These are phyloP conservation scores for Elaphurus davidianus DNA, from an alignment of 2,113 vertebrate genomes.

Conservation along the genomic window DNA sequence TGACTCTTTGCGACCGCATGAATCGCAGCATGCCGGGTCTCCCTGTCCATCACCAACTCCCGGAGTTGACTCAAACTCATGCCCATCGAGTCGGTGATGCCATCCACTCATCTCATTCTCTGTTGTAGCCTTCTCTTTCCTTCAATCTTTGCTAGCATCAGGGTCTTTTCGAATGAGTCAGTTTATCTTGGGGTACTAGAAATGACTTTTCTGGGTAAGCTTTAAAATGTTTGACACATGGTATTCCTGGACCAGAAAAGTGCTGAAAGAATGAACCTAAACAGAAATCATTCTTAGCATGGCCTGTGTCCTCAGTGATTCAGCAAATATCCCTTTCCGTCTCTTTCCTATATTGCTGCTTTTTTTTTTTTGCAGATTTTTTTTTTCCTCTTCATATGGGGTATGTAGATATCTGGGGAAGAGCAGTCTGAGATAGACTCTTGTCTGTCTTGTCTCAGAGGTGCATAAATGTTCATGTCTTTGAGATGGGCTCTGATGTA, in stretches of 20 bases:
- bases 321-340: not conserved
- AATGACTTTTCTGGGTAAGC: constrained; percentile 17
- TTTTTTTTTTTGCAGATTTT: not conserved
- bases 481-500: not conserved
- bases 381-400: not conserved
- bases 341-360: not conserved
- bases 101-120: not conserved
- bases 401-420: not conserved
- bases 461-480: not conserved
- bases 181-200: not conserved
- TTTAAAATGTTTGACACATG: not conserved
- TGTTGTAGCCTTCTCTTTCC: not conserved
- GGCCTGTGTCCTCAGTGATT: not conserved
- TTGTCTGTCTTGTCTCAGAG: not conserved
- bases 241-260: not conserved
- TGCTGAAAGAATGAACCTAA: not conserved
- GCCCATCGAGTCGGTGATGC: not conserved
- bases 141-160: not conserved
- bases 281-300: not conserved
- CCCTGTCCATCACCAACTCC: not conserved
- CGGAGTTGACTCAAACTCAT: not conserved
- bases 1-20: not conserved
- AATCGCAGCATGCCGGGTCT: not conserved
- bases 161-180: not conserved
- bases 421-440: not conserved